Conservation (phyloP, 1,140 invertebrate genomes). For the Bombus sibiricus region DNA sequence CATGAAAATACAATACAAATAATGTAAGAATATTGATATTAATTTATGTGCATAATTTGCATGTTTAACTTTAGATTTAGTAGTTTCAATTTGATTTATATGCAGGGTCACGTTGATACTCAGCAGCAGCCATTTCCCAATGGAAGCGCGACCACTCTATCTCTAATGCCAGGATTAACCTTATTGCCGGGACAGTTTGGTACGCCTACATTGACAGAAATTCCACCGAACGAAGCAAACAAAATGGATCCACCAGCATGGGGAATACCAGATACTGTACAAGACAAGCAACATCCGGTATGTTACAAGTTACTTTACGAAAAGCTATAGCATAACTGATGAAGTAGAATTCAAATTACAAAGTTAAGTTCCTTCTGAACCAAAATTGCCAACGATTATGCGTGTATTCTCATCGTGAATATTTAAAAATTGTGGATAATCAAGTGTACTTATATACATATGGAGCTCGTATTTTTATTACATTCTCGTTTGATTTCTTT, state of each 20-base stretch:
- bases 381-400: not conserved
- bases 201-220: constrained; percentile 74
- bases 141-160: constrained; percentile 75
- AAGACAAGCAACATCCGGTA: constrained; percentile 82
- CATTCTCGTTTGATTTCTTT: not conserved
- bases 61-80: not conserved
- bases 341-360: not conserved
- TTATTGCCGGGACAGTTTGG: constrained; percentile 78
- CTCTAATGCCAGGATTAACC: constrained; percentile 77
- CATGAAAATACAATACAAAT: no score
- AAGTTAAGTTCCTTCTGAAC: not conserved
- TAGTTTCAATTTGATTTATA: not conserved
- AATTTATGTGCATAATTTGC: not conserved
- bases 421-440: not conserved
- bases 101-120: constrained; percentile 77
- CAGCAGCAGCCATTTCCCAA: constrained; percentile 78
- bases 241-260: constrained; percentile 79
- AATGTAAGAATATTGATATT: not conserved
- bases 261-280: constrained; percentile 79
- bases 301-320: constrained; percentile 24
- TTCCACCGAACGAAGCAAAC: constrained; percentile 75
- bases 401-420: not conserved
- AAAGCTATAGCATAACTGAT: not conserved
- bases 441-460: not conserved
- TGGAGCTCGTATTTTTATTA: not conserved